phyloP scores from a whole-genome alignment of 2,113 vertebrate genomes.

The Podilymbus podiceps region DNA sequence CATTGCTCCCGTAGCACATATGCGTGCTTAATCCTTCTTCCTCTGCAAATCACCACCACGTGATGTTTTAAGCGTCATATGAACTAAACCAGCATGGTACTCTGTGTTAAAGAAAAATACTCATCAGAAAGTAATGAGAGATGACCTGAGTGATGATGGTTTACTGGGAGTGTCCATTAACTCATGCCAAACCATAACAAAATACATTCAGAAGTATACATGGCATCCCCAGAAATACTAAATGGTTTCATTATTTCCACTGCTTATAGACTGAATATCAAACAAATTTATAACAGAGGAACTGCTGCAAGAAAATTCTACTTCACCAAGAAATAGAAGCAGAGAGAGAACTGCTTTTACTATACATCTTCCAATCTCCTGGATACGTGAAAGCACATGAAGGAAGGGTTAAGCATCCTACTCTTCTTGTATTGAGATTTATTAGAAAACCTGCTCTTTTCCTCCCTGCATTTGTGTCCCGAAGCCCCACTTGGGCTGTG shows the following conservation, averaged over 20 bases:
- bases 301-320: neutral
- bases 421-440: neutral
- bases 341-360: neutral
- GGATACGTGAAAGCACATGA: neutral
- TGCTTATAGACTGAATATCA: neutral
- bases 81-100: neutral
- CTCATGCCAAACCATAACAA: neutral
- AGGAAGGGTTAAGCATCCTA: neutral
- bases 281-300: neutral
- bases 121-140: conserved; percentile 3
- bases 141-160: neutral
- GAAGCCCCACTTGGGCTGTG: neutral
- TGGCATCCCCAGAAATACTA: neutral
- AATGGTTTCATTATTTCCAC: conserved; percentile 24
- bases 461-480: neutral
- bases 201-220: neutral
- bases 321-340: neutral
- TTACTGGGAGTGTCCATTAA: conserved; percentile 13
- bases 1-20: neutral
- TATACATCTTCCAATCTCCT: neutral
- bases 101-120: neutral
- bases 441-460: neutral
- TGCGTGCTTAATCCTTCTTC: neutral
- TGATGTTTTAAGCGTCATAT: neutral
- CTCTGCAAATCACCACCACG: neutral